Evolutionary conservation across 2,888 invertebrate species (phyloP), one percentile per base, ranked within the genome.

Genomic region (Tachina grossa): DNA sequence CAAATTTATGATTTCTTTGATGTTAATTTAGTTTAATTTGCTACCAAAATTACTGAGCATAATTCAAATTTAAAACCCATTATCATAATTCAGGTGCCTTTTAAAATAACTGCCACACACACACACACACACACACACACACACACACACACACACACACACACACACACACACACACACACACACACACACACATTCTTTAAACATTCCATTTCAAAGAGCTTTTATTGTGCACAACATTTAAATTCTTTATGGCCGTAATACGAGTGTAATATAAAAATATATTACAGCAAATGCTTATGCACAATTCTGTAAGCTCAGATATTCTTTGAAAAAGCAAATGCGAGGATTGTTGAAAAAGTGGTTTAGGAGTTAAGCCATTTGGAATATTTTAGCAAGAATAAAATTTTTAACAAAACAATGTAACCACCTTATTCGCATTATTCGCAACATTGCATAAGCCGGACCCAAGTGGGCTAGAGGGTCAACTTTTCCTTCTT

Each of bases 31-130:
- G 71, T 72, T 77, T 72, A 66, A 72, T 77, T 72, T 78, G 59
- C 77, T 74, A 66, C 66, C 22, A 65, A 61, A 72, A 78, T 74
- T 78, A 53, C 57, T 47, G n/a, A 39, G 51, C 78, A 75, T 84
- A 83, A 72, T 85, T 85, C 55, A 80, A 72, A 83, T 83, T 85
- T 83, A 81, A 75, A 81, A 72, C 55, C 79, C 78, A 84, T 87
- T 85, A 83, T 69, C 85, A 83, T 85, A 87, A 85, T 74, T 87
- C 84, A 87, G 59, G 81, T 69, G 82, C 69, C 66, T 59, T 49
- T 45, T 19, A 31, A 39, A 51, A 75, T 39, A 75, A 72, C 59
- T 69, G 49, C 61, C 43, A 76, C 43, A 59, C 13, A 49, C n/a
- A 66, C 9, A n/a, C 13, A 9, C 13, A 19, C 10, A 16, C 14